A percentile compares a stretch with the other conserved stretches of the same genome.
These are phyloP conservation scores for Eudyptes chrysolophus DNA, from an alignment of 2,113 vertebrate genomes.

Conservation along the genomic window DNA sequence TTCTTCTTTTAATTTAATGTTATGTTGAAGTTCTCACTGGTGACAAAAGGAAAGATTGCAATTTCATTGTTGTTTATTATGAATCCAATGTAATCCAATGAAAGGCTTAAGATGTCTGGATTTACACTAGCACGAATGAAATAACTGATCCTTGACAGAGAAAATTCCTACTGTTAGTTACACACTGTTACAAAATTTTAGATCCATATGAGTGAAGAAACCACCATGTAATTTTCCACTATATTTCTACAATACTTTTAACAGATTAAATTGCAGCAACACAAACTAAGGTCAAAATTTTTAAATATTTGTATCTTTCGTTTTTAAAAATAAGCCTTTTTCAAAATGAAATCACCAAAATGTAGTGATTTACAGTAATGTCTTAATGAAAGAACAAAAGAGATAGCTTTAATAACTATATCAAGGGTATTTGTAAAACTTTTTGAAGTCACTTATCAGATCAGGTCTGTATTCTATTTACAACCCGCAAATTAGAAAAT, in stretches of 20 bases:
- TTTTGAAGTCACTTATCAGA: background rate
- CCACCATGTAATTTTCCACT: background rate
- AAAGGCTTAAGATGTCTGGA: background rate
- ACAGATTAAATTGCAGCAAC: background rate
- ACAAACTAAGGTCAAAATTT: background rate
- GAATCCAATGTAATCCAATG: background rate
- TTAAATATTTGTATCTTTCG: accelerated
- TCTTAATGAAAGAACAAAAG: background rate
- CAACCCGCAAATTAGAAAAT: background rate
- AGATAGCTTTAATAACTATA: background rate
- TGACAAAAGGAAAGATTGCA: background rate
- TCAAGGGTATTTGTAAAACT: background rate
- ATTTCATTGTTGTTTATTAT: background rate
- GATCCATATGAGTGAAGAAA: background rate
- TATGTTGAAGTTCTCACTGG: background rate
- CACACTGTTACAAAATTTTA: background rate
- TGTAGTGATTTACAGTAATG: background rate
- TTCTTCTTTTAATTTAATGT: background rate
- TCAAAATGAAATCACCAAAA: background rate
- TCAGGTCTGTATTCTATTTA: background rate
- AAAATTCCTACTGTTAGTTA: background rate
- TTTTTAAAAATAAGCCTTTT: background rate
- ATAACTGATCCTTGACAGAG: background rate
- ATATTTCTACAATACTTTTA: background rate
- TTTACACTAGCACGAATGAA: background rate